Percentiles rank a stretch among this genome's conserved stretches.
These are phyloP conservation scores for Pristionchus pacificus DNA, from an alignment of 1,140 invertebrate genomes.

Conservation along the genomic window DNA sequence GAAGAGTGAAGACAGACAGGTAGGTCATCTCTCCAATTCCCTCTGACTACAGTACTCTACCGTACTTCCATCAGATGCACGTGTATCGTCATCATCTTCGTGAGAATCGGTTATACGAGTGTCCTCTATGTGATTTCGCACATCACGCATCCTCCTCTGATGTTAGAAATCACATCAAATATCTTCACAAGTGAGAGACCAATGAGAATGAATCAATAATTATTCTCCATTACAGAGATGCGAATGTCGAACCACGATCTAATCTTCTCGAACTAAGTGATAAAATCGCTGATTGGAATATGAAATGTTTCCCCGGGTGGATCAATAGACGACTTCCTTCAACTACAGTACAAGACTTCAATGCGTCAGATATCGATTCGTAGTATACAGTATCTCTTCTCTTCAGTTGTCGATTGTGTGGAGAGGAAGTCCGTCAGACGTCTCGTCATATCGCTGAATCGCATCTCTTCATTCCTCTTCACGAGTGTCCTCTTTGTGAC, in stretches of 20 bases:
- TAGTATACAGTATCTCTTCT: neutral
- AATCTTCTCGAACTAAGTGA: conserved; percentile 39
- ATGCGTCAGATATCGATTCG: conserved; percentile 25
- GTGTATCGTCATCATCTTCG: conserved; percentile 48
- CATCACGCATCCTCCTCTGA: conserved; percentile 45
- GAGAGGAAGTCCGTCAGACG: conserved; percentile 46
- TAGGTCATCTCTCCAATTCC: neutral
- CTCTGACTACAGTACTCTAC: neutral
- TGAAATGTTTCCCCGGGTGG: conserved; percentile 50
- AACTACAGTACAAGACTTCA: conserved; percentile 43
- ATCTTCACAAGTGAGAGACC: conserved; percentile 5
- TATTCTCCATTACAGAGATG: conserved; percentile 39
- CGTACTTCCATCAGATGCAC: conserved; percentile 37
- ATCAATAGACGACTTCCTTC: conserved; percentile 46
- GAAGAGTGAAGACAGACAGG: conserved; percentile 48
- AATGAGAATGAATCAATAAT: too few species aligned
- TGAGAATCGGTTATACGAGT: conserved; percentile 43
- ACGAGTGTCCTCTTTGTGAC: conserved; percentile 48
- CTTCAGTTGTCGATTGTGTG: conserved; percentile 42
- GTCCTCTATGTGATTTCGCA: conserved; percentile 45
- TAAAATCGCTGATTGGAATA: conserved; percentile 47
- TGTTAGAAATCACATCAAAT: conserved; percentile 42
- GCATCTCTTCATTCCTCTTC: conserved; percentile 43
- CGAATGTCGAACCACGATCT: conserved; percentile 37
- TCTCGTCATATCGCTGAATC: conserved; percentile 46